These are phyloP conservation scores for Mustela lutreola DNA, from an alignment of 2,113 vertebrate genomes.

Conservation along the genomic window DNA sequence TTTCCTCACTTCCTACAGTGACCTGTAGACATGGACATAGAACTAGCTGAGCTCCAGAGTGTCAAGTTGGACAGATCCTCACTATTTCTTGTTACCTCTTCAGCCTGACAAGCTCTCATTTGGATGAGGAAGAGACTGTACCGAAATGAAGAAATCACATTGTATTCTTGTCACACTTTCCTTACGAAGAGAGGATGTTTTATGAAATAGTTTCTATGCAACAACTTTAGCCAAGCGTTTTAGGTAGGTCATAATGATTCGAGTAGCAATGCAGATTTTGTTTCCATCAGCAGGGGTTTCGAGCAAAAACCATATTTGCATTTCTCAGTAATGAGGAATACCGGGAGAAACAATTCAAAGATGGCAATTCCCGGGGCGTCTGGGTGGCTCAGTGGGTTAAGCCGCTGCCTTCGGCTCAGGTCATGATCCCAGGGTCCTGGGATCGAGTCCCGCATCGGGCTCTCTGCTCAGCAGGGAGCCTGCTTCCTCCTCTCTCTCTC, in stretches of 20 bases:
- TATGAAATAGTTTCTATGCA: constrained; percentile 31
- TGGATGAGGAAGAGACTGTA: not conserved
- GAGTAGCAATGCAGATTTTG: not conserved
- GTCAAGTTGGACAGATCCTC: not conserved
- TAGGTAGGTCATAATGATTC: constrained; percentile 3
- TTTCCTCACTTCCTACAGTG: not conserved
- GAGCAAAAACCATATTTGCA: not conserved
- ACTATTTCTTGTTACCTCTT: not conserved
- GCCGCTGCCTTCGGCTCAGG: too few relatives aligned
- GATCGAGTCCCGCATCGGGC: too few relatives aligned
- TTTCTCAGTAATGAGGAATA: constrained; percentile 49
- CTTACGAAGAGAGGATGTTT: not conserved
- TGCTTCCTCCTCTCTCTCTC: too few relatives aligned
- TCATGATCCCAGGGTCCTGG: too few relatives aligned
- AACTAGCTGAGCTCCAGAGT: not conserved
- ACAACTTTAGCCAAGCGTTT: not conserved
- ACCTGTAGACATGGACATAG: not conserved
- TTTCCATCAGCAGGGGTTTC: constrained; percentile 37
- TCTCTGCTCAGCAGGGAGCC: too few relatives aligned
- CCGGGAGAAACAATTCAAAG: constrained; percentile 12
- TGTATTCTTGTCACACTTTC: not conserved
- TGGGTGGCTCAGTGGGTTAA: too few relatives aligned
- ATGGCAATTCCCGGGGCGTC: not conserved
- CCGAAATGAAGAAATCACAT: not conserved
- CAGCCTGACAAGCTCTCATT: not conserved